phyloP scores from a whole-genome alignment of 2,113 vertebrate species.

The Procapra przewalskii region DNA sequence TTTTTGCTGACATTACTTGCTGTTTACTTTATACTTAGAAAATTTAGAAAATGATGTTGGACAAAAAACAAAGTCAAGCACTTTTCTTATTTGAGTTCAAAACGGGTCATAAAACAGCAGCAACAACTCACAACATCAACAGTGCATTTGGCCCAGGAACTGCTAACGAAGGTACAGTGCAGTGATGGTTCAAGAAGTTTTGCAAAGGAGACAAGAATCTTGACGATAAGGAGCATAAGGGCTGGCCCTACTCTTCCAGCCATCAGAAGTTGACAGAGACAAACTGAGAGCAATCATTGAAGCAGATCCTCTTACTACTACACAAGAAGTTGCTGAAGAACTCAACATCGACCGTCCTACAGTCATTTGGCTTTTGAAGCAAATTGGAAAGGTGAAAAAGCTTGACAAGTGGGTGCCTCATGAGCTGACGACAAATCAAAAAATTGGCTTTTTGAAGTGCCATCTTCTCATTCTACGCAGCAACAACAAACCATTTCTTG shows the following conservation, averaged over 20 bases:
- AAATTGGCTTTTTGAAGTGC: neutral
- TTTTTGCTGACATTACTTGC: neutral
- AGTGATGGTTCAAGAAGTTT: neutral
- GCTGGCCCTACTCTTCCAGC: neutral
- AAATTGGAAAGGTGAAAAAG: neutral
- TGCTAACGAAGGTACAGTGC: neutral
- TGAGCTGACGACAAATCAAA: neutral
- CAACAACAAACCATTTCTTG: neutral
- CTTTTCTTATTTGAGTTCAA: neutral
- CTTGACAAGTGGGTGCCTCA: neutral
- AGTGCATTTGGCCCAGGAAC: neutral
- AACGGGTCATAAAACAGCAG: neutral
- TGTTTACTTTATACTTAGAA: neutral
- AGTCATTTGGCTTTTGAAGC: neutral
- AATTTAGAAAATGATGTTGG: neutral
- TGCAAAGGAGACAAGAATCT: neutral
- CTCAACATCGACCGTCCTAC: neutral
- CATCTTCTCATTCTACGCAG: neutral
- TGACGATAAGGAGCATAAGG: neutral
- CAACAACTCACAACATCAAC: neutral
- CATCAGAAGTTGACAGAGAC: rapidly evolving
- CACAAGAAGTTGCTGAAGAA: neutral
- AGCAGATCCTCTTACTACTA: neutral
- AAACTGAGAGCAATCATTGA: neutral
- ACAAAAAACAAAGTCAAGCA: neutral